phyloP scores from a whole-genome alignment of 2,797 vertebrate species.

The Geotrypetes seraphini region DNA sequence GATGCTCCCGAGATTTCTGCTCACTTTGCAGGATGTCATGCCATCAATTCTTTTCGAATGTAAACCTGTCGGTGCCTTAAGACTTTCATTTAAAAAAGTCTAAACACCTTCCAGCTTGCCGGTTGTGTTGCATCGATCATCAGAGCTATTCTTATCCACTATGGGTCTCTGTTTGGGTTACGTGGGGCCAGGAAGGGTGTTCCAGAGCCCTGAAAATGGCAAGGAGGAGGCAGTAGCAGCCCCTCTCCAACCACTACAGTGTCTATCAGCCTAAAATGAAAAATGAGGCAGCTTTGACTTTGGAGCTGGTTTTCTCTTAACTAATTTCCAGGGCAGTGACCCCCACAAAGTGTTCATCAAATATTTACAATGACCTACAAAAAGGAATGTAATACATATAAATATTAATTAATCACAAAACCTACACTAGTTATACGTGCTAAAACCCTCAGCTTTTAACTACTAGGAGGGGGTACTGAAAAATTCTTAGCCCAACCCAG shows the following conservation, averaged over 20 bases:
- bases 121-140: too few relatives aligned
- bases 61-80: constrained; percentile 34
- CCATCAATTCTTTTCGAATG: constrained; percentile 33
- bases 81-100: constrained; percentile 34
- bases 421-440: too few relatives aligned
- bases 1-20: constrained; percentile 23
- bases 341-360: too few relatives aligned
- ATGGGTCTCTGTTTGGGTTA: background rate
- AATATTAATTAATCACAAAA: too few relatives aligned
- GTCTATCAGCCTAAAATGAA: background rate
- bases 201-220: too few relatives aligned
- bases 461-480: too few relatives aligned
- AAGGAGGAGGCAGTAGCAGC: background rate
- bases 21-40: constrained; percentile 24
- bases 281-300: fast-evolving
- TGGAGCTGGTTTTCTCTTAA: fast-evolving
- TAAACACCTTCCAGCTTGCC: constrained; percentile 33
- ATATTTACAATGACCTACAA: too few relatives aligned
- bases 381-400: too few relatives aligned
- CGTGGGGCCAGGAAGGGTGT: background rate
- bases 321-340: too few relatives aligned
- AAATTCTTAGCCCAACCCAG: too few relatives aligned
- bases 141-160: constrained; percentile 2
- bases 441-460: too few relatives aligned
- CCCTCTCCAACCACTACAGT: background rate